Evolutionary conservation across 1,140 invertebrate genomes (phyloP), one percentile per base, ranked within the genome.

Genomic region (Drosophila tristis): DNA sequence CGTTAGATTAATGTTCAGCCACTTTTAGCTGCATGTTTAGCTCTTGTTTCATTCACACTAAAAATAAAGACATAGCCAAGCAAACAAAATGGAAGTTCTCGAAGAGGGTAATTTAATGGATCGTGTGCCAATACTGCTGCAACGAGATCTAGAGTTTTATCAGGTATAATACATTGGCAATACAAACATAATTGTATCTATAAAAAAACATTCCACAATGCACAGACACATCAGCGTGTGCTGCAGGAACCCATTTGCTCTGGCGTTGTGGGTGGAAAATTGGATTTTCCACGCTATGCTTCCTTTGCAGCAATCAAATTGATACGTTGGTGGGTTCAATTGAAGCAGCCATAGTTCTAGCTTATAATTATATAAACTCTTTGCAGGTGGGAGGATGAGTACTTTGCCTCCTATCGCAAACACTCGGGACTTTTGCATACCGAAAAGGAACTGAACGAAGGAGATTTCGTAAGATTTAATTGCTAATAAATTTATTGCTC

Each of bases 91-190:
- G 96, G 96, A 96, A 92, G 95, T 96, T 62, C 96, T 97, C 93
- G 96, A 96, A 94, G 96, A 96, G 94, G 96, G 96, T 25, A 96
- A 96, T 94, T 94, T 96, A 91, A 96, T 96, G 94, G 96, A 96
- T 92, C 94, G 95, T 67, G 96, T 96, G 45, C 94, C 95, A 68
- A 96, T 96, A 80, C 93, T 96, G 42, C 93, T 96, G 44, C 96
- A 96, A 91, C 93, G 96, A 45, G 96, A 97, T 91, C 93, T 96
- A 91, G 95, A 96, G 91, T 96, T 96, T 93, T 97, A 97, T 93
- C 95, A 96, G 94, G 95, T 96, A 49, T n/a, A 6, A 48, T 0
- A 2, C 9, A 0, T 20, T 16, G n/a, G 25, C 20, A 9, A 0
- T 0, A 1, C 1, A 43, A 29, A 11, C 4, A 4, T 11, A 57